Conservation (phyloP, 1,140 invertebrate species). For the Nasonia giraulti region DNA sequence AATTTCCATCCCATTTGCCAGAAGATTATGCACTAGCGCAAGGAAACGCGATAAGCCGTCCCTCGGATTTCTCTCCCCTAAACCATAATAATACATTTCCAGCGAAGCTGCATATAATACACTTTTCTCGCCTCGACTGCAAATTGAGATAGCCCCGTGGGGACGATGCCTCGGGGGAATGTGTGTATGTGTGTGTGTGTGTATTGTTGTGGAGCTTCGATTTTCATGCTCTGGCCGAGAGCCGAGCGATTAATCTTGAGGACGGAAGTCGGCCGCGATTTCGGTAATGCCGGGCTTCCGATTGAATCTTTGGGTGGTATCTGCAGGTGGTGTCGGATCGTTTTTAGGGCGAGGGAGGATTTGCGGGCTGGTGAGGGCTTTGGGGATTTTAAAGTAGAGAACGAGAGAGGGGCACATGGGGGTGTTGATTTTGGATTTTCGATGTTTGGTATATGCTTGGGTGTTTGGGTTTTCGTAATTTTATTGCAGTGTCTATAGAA, state of each 20-base stretch:
- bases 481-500: too few relatives aligned
- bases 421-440: neutral
- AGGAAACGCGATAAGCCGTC: neutral
- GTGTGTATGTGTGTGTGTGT: slow-evolving; percentile 57
- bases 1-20: neutral
- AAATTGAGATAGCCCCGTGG: slow-evolving; percentile 58
- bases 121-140: slow-evolving; percentile 50
- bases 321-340: too few relatives aligned
- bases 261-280: neutral
- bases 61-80: neutral
- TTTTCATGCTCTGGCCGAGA: slow-evolving; percentile 51
- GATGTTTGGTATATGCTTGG: too few relatives aligned
- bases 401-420: too few relatives aligned
- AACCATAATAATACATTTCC: neutral
- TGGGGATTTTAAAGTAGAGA: too few relatives aligned
- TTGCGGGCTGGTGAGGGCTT: too few relatives aligned
- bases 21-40: neutral
- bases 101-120: slow-evolving; percentile 32
- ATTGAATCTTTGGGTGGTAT: neutral
- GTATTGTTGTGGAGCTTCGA: slow-evolving; percentile 54
- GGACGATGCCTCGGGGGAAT: slow-evolving; percentile 41
- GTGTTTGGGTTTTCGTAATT: too few relatives aligned
- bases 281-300: neutral
- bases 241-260: neutral
- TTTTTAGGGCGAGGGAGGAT: too few relatives aligned